Conservation (phyloP, 2,888 invertebrate genomes). For the Thymelicus lineola region DNA sequence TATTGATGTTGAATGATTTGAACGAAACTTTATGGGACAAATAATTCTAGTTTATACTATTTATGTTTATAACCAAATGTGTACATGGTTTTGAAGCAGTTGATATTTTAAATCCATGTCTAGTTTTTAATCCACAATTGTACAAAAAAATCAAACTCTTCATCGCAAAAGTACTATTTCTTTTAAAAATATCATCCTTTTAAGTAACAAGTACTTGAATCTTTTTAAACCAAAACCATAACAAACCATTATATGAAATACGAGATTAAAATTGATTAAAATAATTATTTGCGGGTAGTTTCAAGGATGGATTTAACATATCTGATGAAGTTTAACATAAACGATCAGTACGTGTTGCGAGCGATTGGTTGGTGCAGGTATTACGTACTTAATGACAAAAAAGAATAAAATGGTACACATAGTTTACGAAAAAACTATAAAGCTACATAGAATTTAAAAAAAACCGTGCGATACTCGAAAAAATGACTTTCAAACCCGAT, state of each 20-base stretch:
- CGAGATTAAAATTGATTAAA: background rate
- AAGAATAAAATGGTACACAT: background rate
- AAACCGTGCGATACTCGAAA: background rate
- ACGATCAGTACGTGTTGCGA: constrained; percentile 56
- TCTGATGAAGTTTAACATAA: constrained; percentile 18
- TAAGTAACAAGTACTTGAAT: too few relatives aligned
- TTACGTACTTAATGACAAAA: constrained; percentile 18
- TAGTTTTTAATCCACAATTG: background rate
- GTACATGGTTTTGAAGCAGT: constrained; percentile 49
- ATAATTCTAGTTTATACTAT: background rate
- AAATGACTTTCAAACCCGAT: too few relatives aligned
- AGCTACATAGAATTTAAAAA: background rate
- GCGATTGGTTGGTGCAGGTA: constrained; percentile 51
- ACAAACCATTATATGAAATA: too few relatives aligned
- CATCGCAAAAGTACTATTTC: too few relatives aligned
- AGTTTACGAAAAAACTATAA: background rate
- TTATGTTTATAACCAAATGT: background rate
- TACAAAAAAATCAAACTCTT: too few relatives aligned
- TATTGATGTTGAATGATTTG: background rate
- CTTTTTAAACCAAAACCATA: background rate
- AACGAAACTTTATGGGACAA: background rate
- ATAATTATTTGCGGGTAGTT: background rate
- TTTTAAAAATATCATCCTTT: too few relatives aligned
- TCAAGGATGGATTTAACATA: constrained; percentile 32
- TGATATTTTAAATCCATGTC: constrained; percentile 36